phyloP scores from a whole-genome alignment of 2,888 invertebrate species.

The Netelia inedita region DNA sequence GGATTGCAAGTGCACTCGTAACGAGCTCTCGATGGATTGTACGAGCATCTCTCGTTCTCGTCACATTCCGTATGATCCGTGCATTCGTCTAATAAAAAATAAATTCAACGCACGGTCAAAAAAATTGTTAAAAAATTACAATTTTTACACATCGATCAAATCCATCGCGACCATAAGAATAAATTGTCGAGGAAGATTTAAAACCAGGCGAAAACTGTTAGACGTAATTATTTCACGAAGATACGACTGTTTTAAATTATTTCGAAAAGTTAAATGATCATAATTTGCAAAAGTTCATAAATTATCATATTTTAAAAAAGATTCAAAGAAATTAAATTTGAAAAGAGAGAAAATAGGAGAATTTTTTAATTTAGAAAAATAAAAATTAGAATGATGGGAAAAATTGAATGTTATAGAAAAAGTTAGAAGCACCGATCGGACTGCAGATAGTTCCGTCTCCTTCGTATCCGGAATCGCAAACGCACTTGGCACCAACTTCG shows the following conservation, averaged over 20 bases:
- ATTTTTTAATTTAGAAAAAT: background rate
- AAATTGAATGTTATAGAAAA: conserved; percentile 51
- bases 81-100: conserved; percentile 86
- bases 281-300: too few species aligned
- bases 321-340: conserved; percentile 1
- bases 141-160: conserved; percentile 16
- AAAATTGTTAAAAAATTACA: conserved; percentile 35
- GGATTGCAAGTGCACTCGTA: conserved; percentile 92
- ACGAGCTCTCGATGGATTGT: conserved; percentile 86
- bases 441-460: conserved; percentile 94
- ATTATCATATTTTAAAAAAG: background rate
- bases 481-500: conserved; percentile 89
- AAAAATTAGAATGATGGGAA: conserved; percentile 45
- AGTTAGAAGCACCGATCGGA: conserved; percentile 86
- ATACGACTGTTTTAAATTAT: too few species aligned
- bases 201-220: too few species aligned
- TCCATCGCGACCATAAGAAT: too few species aligned
- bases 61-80: conserved; percentile 89
- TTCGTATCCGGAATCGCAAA: conserved; percentile 92
- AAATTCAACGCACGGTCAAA: background rate
- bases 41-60: conserved; percentile 90
- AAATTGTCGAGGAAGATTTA: too few species aligned
- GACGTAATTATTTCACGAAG: too few species aligned
- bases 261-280: too few species aligned
- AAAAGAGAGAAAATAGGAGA: background rate